Evolutionary conservation across 2,113 vertebrate species (phyloP).

Genomic region (Podarcis cretensis): DNA sequence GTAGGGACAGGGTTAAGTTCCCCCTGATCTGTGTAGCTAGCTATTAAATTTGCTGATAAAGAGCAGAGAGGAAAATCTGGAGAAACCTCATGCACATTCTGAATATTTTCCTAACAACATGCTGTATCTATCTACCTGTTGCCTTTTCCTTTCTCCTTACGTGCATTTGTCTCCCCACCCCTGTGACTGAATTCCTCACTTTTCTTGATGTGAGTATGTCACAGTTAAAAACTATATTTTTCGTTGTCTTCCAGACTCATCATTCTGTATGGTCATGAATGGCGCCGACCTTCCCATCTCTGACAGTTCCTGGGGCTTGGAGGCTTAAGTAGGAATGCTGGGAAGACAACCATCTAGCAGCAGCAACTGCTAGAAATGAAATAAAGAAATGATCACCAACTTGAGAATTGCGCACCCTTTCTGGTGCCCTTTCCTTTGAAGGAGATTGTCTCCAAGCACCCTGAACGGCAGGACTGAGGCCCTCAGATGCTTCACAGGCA

Average conservation of each 20-base stretch:
- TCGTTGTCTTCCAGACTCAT: not conserved
- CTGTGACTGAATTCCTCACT: slow-evolving; percentile 26
- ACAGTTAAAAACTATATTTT: not conserved
- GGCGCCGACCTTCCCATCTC: not conserved
- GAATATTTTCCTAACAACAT: not conserved
- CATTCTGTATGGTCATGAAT: not conserved
- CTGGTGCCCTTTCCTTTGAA: too few relatives aligned
- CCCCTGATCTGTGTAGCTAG: not conserved
- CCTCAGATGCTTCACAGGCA: slow-evolving; percentile 28
- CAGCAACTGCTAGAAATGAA: not conserved
- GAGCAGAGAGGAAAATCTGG: not conserved
- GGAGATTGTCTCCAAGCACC: slow-evolving; percentile 34
- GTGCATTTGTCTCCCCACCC: not conserved
- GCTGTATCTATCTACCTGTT: not conserved
- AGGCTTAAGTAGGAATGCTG: not conserved
- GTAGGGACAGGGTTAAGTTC: not conserved
- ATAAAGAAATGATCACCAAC: not conserved
- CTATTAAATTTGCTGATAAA: not conserved
- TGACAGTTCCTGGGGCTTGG: not conserved
- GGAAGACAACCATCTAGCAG: not conserved
- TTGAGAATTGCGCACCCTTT: not conserved
- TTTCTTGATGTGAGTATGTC: slow-evolving; percentile 13
- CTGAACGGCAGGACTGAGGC: not conserved
- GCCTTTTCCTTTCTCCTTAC: not conserved
- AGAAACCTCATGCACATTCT: not conserved